These are phyloP conservation scores for Leucopsar rothschildi DNA, from an alignment of 2,113 vertebrate genomes.

Conservation along the genomic window DNA sequence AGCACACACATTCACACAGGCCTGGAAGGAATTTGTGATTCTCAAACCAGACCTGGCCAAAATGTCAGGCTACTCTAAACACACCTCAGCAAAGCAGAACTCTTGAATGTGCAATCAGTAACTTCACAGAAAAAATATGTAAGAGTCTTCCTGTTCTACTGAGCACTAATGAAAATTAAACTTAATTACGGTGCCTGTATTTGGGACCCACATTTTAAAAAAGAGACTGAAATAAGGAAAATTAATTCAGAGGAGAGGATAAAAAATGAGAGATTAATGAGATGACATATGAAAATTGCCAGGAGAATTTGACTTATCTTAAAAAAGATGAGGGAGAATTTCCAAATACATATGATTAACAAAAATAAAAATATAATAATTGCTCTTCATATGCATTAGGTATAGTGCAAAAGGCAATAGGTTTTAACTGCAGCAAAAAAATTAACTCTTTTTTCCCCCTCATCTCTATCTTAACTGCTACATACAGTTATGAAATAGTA, in stretches of 20 bases:
- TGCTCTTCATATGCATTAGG: background rate
- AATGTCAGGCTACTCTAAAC: background rate
- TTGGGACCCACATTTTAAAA: background rate
- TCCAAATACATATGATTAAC: constrained; percentile 7
- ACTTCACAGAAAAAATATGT: background rate
- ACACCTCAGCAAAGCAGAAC: background rate
- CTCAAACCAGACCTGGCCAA: background rate
- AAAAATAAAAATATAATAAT: constrained; percentile 26
- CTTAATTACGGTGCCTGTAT: constrained; percentile 16
- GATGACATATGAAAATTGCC: background rate
- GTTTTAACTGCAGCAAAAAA: background rate
- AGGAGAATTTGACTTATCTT: background rate
- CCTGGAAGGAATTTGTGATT: background rate
- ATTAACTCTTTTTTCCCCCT: background rate
- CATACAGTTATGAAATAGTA: background rate
- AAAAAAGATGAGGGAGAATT: background rate
- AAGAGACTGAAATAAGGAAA: background rate
- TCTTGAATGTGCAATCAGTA: background rate
- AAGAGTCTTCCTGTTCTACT: constrained; percentile 15
- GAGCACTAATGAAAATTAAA: constrained; percentile 45
- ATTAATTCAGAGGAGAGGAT: background rate
- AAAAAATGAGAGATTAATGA: constrained; percentile 10
- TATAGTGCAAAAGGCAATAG: background rate
- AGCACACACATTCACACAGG: background rate
- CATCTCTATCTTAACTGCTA: background rate